Base-by-base conservation (phyloP, 2,797 vertebrate species). In the Epinephelus coioides region DNA sequence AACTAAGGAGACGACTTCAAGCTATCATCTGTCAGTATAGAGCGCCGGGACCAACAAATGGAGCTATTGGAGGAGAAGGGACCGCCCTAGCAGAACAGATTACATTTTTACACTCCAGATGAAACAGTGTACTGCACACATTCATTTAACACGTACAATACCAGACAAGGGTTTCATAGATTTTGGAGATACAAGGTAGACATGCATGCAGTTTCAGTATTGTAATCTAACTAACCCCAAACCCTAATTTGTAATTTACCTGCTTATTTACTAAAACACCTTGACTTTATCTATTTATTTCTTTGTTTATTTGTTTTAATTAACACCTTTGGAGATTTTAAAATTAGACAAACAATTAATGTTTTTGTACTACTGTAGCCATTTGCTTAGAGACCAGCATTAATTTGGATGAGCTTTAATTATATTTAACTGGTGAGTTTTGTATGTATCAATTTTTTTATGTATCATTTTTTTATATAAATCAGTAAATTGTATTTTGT, bases 1-100 rank as follows among this genome's bases (percentile, higher is more conserved):
- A 95, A 94, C 94, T 94, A 94, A 95, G 93, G 90, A 93, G 93
- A 95, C 89, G 87, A 92, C 91, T 94, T 91, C 90, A 90, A 94
- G 93, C 92, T 85, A 93, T 94, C 94, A 95, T 96, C 93, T 91
- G 93, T 96, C 94, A 94, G 94, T 86, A 89, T 14, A 76, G 81
- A 87, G 87, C 81, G 56, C 76, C 59, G 87, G 88, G 90, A 91
- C 90, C 85, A 90, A 91, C 90, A 95, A 95, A 96, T 95, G 88
- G 94, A 95, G 94, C 91, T 92, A 94, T 92, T 92, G 91, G 93
- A 92, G 93, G 90, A 91, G 89, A 93, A 90, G 91, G 88, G 91
- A 89, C 82, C 76, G 91, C 83, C 92, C 92, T 94, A 93, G 94
- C 94, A 94, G 95, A 95, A 96, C 94, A 94, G 93, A 96, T 95